These are phyloP conservation scores for Misgurnus anguillicaudatus DNA, from an alignment of 2,113 vertebrate genomes.

Conservation along the genomic window DNA sequence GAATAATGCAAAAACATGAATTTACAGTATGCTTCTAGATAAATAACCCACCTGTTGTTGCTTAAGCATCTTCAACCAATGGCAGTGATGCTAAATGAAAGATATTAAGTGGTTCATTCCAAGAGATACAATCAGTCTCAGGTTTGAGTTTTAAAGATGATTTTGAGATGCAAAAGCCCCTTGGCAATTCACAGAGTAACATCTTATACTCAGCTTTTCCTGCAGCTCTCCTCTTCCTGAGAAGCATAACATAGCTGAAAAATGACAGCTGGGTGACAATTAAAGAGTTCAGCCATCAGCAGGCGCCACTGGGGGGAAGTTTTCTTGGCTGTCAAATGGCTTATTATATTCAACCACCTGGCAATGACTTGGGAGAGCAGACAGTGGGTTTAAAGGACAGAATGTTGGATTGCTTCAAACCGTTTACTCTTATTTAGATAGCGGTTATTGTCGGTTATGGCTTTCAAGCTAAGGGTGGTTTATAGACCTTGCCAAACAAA, in stretches of 20 bases:
- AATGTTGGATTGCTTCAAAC: conserved; percentile 39
- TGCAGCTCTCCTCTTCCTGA: conserved; percentile 20
- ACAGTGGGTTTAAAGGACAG: conserved; percentile 52
- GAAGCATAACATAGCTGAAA: conserved; percentile 43
- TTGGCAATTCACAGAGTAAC: conserved; percentile 46
- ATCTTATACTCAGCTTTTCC: conserved; percentile 45
- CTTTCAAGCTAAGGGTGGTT: not conserved
- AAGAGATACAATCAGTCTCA: not conserved
- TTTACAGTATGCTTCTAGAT: conserved; percentile 22
- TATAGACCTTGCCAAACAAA: conserved; percentile 2
- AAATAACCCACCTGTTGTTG: conserved; percentile 15
- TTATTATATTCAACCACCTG: conserved; percentile 57
- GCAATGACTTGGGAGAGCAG: conserved; percentile 44
- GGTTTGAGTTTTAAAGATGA: conserved; percentile 10
- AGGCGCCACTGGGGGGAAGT: conserved; percentile 42
- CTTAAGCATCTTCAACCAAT: not conserved
- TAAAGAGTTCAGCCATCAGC: conserved; percentile 52
- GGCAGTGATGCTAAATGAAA: conserved; percentile 6
- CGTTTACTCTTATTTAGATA: conserved; percentile 43
- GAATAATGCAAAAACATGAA: conserved; percentile 49
- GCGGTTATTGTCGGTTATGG: conserved; percentile 32
- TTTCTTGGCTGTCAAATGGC: conserved; percentile 55
- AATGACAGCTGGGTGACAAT: conserved; percentile 61
- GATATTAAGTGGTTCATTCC: not conserved
- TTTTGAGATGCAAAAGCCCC: conserved; percentile 42